A percentile compares a stretch with the other conserved stretches of the same genome.
phyloP scores from a whole-genome alignment of 2,888 invertebrate genomes.

The Nomada ruficornis region DNA sequence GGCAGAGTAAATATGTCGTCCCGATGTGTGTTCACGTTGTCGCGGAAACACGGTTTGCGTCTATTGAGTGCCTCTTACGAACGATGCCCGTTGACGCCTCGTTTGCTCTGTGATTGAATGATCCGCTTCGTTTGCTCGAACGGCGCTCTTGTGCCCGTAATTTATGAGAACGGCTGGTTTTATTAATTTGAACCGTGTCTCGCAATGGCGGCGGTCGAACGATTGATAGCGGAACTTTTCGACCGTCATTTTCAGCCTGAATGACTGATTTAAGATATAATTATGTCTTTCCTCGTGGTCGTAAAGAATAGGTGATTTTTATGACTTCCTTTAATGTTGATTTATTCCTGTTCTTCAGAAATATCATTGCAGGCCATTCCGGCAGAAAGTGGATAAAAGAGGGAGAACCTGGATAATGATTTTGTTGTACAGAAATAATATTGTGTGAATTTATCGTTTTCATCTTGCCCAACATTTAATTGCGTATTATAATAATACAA shows the following conservation, averaged over 20 bases:
- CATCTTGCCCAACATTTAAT: too few relatives aligned
- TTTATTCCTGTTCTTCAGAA: too few relatives aligned
- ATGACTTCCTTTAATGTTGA: too few relatives aligned
- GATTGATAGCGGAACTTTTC: neutral
- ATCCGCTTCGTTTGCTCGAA: conserved; percentile 41
- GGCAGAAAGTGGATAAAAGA: too few relatives aligned
- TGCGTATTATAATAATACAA: too few relatives aligned
- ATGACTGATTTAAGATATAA: too few relatives aligned
- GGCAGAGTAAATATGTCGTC: conserved; percentile 49
- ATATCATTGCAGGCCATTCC: too few relatives aligned
- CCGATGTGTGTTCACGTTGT: conserved; percentile 47
- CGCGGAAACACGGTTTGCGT: conserved; percentile 49
- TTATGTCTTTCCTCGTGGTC: too few relatives aligned
- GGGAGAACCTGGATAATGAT: too few relatives aligned
- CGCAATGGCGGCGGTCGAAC: neutral
- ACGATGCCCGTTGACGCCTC: conserved; percentile 49
- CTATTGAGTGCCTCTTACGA: conserved; percentile 50
- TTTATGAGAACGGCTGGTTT: conserved; percentile 26
- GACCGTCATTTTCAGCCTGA: neutral
- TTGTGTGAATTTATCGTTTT: too few relatives aligned
- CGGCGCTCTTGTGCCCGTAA: conserved; percentile 15
- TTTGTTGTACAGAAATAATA: too few relatives aligned
- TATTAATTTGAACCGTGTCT: conserved; percentile 23
- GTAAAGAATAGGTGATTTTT: too few relatives aligned
- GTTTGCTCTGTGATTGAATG: conserved; percentile 54